These are phyloP conservation scores for Cyprinodon variegatus DNA, from an alignment of 2,113 vertebrate genomes.

Conservation along the genomic window DNA sequence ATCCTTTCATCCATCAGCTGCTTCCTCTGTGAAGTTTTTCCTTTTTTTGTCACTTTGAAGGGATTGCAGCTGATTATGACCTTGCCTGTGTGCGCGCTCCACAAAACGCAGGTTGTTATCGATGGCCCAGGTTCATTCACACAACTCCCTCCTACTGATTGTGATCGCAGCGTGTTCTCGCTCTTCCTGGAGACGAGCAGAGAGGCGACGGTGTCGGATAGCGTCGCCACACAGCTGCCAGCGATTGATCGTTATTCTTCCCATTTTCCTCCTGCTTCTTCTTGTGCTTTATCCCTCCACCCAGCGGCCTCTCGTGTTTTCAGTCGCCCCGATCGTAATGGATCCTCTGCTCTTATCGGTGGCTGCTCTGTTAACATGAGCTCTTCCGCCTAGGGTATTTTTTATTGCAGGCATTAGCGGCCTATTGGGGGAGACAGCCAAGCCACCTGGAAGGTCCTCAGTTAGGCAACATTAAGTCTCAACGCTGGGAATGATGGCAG, in stretches of 20 bases:
- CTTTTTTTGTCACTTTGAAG: constrained; percentile 12
- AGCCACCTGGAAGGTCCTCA: constrained; percentile 9
- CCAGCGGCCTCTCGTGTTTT: constrained; percentile 55
- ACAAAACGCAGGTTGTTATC: constrained; percentile 48
- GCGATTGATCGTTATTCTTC: constrained; percentile 69
- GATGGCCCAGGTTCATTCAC: constrained; percentile 44
- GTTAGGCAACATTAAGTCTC: background rate
- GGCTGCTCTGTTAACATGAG: constrained; percentile 63
- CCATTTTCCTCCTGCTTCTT: constrained; percentile 62
- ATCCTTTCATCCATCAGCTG: constrained; percentile 10
- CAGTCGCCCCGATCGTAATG: constrained; percentile 48
- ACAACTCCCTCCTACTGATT: constrained; percentile 43
- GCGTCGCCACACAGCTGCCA: constrained; percentile 37
- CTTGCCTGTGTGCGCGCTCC: constrained; percentile 48
- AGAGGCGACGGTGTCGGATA: constrained; percentile 50
- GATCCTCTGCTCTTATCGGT: constrained; percentile 68
- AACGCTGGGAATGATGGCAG: background rate
- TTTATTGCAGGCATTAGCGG: constrained; percentile 61
- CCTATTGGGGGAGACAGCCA: constrained; percentile 32
- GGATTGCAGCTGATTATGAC: constrained; percentile 53
- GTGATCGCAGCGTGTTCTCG: constrained; percentile 25
- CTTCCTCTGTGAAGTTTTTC: background rate
- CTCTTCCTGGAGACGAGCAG: constrained; percentile 40
- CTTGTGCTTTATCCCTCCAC: constrained; percentile 60
- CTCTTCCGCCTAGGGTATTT: constrained; percentile 65